Evolutionary conservation across 1,140 invertebrate genomes (phyloP), one percentile per base, ranked within the genome.

Genomic region (Papilio polyxenes): DNA sequence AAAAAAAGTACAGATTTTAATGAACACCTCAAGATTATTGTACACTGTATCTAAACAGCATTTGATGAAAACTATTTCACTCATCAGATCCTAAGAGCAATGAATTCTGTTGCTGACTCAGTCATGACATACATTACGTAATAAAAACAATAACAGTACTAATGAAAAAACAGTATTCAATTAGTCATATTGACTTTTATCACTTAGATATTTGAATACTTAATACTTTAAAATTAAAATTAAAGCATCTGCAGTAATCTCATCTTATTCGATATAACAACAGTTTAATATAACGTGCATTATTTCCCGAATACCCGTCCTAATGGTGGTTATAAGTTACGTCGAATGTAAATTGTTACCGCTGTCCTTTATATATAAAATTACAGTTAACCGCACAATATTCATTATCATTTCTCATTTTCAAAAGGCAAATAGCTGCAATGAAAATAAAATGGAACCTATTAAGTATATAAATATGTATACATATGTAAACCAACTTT

Each of bases 401-500:
- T 2, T 37, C 65, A 17, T 72, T 11, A 72, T 72, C 37, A 72
- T 37, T 72, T 72, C 65, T 72, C 65, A 72, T 13, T 37, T 72
- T 72, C 65, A 72, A 72, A 72, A 15, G 65, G 65, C 31, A 72
- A 72, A 72, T 40, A 72, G 65, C 65, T 37, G 65, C 65, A 72
- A 65, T 65, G 20, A 31, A 37, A 72, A 72, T 69, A 65, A 37
- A 69, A 69, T 69, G 23, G 23, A 31, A 31, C 23, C 0, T 31
- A 31, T 31, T 31, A 31, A 31, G 23, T 31, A 31, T 31, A 31
- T 31, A 31, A 56, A 17, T 56, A 17, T 17, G 15, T 15, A 6
- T 31, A 31, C 23, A 31, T 17, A 56, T 56, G 15, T 44, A 44
- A 2, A 44, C 40, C 40, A 44, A 44, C 3, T 44, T 44, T 44